These are phyloP conservation scores for Carassius gibelio DNA, from an alignment of 2,113 vertebrate species.

Conservation along the genomic window DNA sequence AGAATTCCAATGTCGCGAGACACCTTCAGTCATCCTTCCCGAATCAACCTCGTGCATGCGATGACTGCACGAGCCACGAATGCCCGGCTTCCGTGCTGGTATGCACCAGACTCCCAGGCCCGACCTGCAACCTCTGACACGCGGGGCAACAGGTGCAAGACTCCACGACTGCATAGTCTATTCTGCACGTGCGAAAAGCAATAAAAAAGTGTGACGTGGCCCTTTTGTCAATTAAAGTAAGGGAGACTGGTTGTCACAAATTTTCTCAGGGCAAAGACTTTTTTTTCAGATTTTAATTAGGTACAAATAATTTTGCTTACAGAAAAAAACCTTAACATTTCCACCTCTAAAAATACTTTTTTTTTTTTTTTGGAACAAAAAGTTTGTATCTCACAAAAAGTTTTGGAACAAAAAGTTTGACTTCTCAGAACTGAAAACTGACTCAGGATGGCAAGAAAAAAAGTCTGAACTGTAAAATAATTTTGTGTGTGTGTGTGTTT, in stretches of 20 bases:
- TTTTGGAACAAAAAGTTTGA: too few relatives aligned
- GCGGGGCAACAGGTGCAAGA: neutral
- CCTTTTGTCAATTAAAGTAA: neutral
- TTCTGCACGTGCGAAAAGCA: slow-evolving; percentile 11
- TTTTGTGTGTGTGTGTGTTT: neutral
- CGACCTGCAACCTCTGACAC: neutral
- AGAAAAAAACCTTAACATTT: too few relatives aligned
- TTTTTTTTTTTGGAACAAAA: too few relatives aligned
- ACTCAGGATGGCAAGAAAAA: too few relatives aligned
- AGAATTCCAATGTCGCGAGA: slow-evolving; percentile 29
- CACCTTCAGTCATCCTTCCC: slow-evolving; percentile 38
- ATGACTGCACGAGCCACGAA: slow-evolving; percentile 31
- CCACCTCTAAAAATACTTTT: too few relatives aligned
- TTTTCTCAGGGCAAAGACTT: neutral
- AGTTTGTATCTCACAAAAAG: too few relatives aligned
- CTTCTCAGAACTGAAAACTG: too few relatives aligned
- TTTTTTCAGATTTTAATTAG: neutral
- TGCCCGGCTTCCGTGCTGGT: slow-evolving; percentile 13
- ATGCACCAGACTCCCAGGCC: neutral
- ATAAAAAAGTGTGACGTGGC: neutral
- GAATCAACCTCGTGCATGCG: neutral
- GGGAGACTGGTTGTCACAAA: neutral
- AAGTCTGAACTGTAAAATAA: too few relatives aligned
- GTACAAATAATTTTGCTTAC: too few relatives aligned
- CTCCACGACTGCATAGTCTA: slow-evolving; percentile 1